Evolutionary conservation across 1,140 invertebrate species (phyloP).

Genomic region (Drosophila rufa): DNA sequence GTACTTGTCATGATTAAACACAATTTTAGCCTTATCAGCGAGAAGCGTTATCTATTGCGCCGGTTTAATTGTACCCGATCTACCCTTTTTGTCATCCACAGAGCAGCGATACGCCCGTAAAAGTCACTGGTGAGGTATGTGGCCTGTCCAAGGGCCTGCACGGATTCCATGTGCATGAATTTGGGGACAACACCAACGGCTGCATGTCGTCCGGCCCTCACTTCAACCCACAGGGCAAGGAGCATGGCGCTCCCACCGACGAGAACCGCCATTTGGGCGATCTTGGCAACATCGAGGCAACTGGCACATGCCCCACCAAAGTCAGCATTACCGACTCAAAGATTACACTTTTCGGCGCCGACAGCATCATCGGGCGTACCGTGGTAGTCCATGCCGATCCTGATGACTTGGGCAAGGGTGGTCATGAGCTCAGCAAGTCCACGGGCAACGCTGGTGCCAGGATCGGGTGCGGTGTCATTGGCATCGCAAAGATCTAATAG

Average conservation of each 20-base stretch:
- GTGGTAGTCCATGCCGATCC: conserved; percentile 96
- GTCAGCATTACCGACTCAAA: conserved; percentile 91
- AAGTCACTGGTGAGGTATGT: conserved; percentile 90
- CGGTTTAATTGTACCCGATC: background rate
- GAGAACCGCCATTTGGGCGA: conserved; percentile 94
- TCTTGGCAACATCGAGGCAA: conserved; percentile 94
- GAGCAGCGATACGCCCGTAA: conserved; percentile 86
- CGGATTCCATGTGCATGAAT: conserved; percentile 98
- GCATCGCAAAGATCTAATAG: conserved; percentile 86
- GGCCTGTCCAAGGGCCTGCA: conserved; percentile 90
- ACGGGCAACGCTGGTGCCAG: conserved; percentile 99
- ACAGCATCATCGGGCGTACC: conserved; percentile 95
- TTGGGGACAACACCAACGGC: conserved; percentile 98
- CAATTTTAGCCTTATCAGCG: conserved; percentile 46
- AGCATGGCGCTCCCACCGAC: conserved; percentile 93
- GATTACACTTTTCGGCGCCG: conserved; percentile 90
- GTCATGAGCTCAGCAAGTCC: conserved; percentile 96
- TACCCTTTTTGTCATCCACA: conserved; percentile 52
- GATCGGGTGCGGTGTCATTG: conserved; percentile 99
- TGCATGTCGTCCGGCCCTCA: conserved; percentile 98
- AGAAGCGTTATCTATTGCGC: conserved; percentile 16
- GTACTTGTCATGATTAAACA: conserved; percentile 14
- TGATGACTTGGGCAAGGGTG: conserved; percentile 97
- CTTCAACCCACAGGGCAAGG: conserved; percentile 95
- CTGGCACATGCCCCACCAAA: conserved; percentile 89